A percentile compares a stretch with the other conserved stretches of the same genome.
Evolutionary conservation across 2,113 vertebrate genomes (phyloP).

Genomic region (Anoplopoma fimbria): DNA sequence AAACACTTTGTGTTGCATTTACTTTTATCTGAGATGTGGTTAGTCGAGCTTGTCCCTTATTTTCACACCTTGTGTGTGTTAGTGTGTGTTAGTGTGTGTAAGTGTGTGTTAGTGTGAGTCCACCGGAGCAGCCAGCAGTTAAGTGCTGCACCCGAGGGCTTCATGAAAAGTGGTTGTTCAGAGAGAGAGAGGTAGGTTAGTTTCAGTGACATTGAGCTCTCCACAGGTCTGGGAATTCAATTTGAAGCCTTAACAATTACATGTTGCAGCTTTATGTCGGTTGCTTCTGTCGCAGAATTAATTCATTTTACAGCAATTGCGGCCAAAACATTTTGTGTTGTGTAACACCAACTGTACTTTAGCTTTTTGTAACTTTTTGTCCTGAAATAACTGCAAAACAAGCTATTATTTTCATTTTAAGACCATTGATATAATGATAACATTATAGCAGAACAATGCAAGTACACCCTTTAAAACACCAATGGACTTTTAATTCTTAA

Average conservation of each 20-base stretch:
- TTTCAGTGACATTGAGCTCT: background rate
- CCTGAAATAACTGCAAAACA: too few species aligned
- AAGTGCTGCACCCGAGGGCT: background rate
- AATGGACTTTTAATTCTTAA: too few species aligned
- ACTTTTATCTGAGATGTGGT: conserved; percentile 17
- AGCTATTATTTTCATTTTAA: background rate
- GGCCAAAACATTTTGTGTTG: too few species aligned
- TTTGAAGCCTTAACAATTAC: too few species aligned
- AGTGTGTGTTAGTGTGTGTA: background rate
- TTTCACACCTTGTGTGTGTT: background rate
- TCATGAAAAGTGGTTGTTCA: background rate
- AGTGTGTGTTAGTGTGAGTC: background rate
- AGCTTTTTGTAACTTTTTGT: too few species aligned
- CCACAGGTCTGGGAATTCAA: conserved; percentile 6
- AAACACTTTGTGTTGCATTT: background rate
- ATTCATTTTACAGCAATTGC: background rate
- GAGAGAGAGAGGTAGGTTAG: background rate
- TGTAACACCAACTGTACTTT: too few species aligned
- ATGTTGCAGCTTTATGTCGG: background rate
- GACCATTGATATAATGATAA: background rate
- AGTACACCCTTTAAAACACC: too few species aligned
- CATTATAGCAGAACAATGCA: too few species aligned
- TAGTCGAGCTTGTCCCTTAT: background rate
- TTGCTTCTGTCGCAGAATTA: background rate
- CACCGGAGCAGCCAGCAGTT: background rate